These are phyloP conservation scores for Vespertilio murinus DNA, from an alignment of 2,797 vertebrate genomes.

Conservation along the genomic window DNA sequence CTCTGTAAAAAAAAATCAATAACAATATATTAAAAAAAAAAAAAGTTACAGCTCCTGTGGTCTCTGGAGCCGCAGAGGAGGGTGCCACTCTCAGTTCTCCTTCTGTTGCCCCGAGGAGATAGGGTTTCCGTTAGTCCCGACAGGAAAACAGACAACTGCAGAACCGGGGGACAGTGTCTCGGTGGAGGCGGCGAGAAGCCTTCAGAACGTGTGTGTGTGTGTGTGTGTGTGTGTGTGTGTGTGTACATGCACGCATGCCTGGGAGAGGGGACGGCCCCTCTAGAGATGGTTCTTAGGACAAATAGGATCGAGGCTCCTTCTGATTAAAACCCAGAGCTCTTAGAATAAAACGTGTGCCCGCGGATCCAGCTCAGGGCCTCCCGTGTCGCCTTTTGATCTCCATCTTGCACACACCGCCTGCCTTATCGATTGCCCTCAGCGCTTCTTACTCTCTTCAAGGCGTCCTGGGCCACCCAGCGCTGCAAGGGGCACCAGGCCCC, in stretches of 20 bases:
- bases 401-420: background rate
- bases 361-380: background rate
- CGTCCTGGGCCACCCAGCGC: background rate
- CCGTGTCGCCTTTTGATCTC: background rate
- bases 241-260: no score
- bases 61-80: background rate
- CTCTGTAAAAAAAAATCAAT: no score
- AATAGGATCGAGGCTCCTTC: background rate
- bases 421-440: background rate
- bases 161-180: background rate
- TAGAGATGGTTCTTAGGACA: background rate
- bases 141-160: constrained; percentile 26
- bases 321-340: background rate
- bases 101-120: constrained; percentile 31
- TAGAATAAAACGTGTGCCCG: background rate
- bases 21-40: no score
- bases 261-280: background rate
- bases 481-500: background rate
- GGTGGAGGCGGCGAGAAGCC: background rate
- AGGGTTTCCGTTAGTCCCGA: constrained; percentile 43
- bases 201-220: fast-evolving
- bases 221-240: no score
- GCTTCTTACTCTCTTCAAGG: background rate
- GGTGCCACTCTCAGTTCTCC: constrained; percentile 39
- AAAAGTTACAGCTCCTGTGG: background rate